These are phyloP conservation scores for Phyllotis vaccarum DNA, from an alignment of 2,797 vertebrate genomes.

Conservation along the genomic window DNA sequence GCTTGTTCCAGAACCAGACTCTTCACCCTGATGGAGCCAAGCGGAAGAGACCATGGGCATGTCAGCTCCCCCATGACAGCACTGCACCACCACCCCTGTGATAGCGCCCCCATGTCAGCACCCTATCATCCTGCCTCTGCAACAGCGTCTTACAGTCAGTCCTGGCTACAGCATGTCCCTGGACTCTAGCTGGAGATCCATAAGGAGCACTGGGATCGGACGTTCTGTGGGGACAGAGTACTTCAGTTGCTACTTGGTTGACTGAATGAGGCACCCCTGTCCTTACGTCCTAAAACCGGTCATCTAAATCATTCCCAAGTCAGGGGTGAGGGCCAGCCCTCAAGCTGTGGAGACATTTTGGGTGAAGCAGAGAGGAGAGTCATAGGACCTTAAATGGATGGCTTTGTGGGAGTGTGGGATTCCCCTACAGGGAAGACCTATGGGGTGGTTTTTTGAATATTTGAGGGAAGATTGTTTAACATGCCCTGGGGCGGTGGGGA, in stretches of 20 bases:
- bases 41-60: neutral
- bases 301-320: neutral
- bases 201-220: neutral
- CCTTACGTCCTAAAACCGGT: neutral
- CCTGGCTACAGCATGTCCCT: neutral
- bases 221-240: too few relatives aligned
- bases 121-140: too few relatives aligned
- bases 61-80: neutral
- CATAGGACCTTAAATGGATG: neutral
- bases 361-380: neutral
- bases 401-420: neutral
- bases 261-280: neutral
- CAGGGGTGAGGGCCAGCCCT: neutral
- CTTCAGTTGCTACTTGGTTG: neutral
- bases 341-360: neutral
- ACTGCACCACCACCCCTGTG: accelerated
- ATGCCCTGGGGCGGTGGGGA: neutral
- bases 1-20: neutral
- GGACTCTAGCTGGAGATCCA: neutral
- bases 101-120: too few relatives aligned
- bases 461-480: neutral
- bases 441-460: neutral
- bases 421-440: neutral
- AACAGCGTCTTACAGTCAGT: neutral
- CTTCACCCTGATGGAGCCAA: neutral